A percentile compares a stretch with the other conserved stretches of the same genome.
Conservation (phyloP, 1,140 invertebrate species). For the Gerris buenoi region DNA sequence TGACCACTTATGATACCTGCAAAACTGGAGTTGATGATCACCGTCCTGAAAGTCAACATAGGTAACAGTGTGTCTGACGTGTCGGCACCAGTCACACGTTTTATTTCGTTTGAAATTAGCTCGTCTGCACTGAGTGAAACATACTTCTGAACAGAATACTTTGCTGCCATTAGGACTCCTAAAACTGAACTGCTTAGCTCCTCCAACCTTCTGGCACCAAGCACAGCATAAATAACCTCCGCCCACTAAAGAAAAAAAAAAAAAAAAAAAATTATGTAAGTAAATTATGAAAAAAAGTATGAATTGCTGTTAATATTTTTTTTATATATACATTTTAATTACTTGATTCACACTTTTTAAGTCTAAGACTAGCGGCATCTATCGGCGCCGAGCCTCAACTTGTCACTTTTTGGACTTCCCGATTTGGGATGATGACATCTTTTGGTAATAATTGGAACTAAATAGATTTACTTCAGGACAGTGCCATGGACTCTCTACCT, state of each 20-base stretch:
- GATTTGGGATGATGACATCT: too few species aligned
- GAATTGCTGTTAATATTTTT: too few species aligned
- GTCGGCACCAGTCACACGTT: slow-evolving; percentile 86
- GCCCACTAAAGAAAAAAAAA: slow-evolving; percentile 14
- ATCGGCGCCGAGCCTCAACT: too few species aligned
- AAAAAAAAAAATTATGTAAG: too few species aligned
- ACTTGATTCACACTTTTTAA: too few species aligned
- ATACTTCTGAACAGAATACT: slow-evolving; percentile 70
- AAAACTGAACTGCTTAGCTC: slow-evolving; percentile 32
- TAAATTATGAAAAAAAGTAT: too few species aligned
- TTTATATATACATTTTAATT: too few species aligned
- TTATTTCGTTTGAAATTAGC: slow-evolving; percentile 81
- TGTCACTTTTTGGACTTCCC: too few species aligned
- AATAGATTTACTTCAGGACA: too few species aligned
- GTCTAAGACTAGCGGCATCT: too few species aligned
- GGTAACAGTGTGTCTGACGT: slow-evolving; percentile 76
- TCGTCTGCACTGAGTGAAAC: slow-evolving; percentile 70
- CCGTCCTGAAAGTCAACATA: slow-evolving; percentile 77
- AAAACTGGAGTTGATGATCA: slow-evolving; percentile 61
- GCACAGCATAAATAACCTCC: slow-evolving; percentile 30
- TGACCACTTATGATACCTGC: slow-evolving; percentile 31
- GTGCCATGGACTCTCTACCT: too few species aligned
- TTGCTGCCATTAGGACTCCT: slow-evolving; percentile 26
- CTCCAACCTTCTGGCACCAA: slow-evolving; percentile 36
- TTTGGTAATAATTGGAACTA: too few species aligned